Base-by-base conservation (phyloP, 2,888 invertebrate genomes). In the Sarcophaga subvicina region DNA sequence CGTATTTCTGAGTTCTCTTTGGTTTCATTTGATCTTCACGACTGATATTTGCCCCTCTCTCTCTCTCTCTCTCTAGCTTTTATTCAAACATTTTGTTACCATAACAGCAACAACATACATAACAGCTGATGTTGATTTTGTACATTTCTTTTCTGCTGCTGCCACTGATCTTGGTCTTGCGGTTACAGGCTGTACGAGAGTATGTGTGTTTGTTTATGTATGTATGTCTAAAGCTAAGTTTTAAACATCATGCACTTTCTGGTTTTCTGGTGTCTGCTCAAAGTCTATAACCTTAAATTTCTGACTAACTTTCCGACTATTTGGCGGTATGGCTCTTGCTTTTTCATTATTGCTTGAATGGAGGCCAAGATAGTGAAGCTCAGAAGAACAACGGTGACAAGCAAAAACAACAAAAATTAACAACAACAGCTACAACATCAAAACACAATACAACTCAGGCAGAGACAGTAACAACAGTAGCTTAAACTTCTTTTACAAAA, bases 191-290 rank as follows among this genome's bases (percentile, higher is more conserved):
- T 49, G n/a, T 59, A 22, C 25, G 10, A 14, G 2, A 8, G 49
- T 62, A 0, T 66, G 63, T 12, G 64, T 62, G 66, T 67, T 82
- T 49, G 83, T 77, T 86, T 89, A 20, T 47, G 25, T 49, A 20
- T 37, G 62, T 80, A 17, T 84, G 79, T 82, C 69, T 70, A 49
- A 80, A 85, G 80, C 72, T 82, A 27, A 4, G 27, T 27, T 4
- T 82, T 67, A 66, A 63, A 71, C 69, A 59, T 90, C 69, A 59
- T 90, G 89, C 89, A 90, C 90, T 90, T 91, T 91, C 90, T 91
- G 90, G 90, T 88, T 89, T 90, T 14, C 73, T 88, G 14, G 27
- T 72, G 81, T 73, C 75, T 70, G 72, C 81, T 78, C 62, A 47
- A 83, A 77, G 83, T 83, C 77, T 83, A 62, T 66, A 37, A 47